phyloP scores from a whole-genome alignment of 2,113 vertebrate genomes.

The Arenaria interpres region DNA sequence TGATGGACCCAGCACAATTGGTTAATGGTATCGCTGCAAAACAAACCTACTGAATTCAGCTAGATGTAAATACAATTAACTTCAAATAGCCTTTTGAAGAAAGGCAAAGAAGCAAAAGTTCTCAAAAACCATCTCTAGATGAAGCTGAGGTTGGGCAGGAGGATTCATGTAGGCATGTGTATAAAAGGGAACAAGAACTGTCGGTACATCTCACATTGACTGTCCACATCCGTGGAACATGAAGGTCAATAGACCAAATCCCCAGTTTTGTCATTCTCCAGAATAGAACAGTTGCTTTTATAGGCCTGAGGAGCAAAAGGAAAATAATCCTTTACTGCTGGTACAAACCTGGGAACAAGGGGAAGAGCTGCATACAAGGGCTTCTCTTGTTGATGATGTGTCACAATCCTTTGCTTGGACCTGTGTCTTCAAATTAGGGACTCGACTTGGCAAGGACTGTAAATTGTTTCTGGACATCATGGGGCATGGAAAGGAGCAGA shows the following conservation, averaged over 20 bases:
- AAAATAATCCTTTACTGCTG: not conserved
- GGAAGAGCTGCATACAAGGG: not conserved
- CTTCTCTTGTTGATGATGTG: not conserved
- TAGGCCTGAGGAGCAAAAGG: not conserved
- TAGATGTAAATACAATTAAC: not conserved
- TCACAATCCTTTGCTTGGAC: not conserved
- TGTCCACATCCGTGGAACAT: not conserved
- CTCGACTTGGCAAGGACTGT: not conserved
- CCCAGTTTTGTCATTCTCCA: not conserved
- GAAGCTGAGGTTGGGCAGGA: not conserved
- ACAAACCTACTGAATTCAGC: not conserved
- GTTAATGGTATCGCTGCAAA: not conserved
- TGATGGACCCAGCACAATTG: constrained; percentile 71
- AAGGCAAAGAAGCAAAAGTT: not conserved
- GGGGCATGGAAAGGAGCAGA: not conserved
- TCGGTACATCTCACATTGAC: not conserved
- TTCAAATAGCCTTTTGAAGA: not conserved
- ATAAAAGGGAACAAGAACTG: not conserved
- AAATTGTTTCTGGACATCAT: not conserved
- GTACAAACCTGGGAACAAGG: not conserved
- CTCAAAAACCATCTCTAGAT: not conserved
- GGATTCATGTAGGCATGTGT: not conserved
- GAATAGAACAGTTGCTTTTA: not conserved
- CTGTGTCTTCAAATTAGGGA: not conserved
- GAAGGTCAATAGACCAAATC: not conserved